Evolutionary conservation across 2,113 vertebrate species (phyloP).

Genomic region (Leucopternis melanops): DNA sequence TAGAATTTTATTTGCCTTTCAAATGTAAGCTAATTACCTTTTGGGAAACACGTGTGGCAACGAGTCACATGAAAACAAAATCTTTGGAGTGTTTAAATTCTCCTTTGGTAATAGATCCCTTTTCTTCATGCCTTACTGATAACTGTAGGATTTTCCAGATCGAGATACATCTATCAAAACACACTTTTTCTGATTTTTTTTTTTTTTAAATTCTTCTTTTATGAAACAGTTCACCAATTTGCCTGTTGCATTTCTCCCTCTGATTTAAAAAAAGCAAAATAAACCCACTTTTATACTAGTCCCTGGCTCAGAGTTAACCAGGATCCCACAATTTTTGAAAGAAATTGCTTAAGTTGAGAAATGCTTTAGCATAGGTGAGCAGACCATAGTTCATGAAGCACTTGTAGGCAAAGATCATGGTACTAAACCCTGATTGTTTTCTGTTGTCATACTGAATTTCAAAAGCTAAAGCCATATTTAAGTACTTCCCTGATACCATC

Average conservation of each 20-base stretch:
- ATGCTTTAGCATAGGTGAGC: neutral
- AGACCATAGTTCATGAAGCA: neutral
- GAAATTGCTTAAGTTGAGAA: neutral
- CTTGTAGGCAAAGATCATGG: neutral
- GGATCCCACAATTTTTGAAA: neutral
- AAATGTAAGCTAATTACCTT: neutral
- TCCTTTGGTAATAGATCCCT: neutral
- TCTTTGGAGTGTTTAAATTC: neutral
- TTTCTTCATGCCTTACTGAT: neutral
- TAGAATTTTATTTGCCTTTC: slow-evolving; percentile 7
- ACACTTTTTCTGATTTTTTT: neutral
- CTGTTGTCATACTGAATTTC: neutral
- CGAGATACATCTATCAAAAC: neutral
- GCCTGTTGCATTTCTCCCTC: neutral
- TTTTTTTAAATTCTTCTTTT: neutral
- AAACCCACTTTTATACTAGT: neutral
- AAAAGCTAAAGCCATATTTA: neutral
- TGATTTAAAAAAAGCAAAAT: neutral
- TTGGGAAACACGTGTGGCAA: neutral
- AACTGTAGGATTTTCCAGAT: neutral
- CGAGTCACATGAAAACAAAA: neutral
- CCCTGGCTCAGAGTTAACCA: neutral
- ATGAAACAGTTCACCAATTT: neutral
- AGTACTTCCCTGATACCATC: neutral
- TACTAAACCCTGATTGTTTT: neutral